Conservation (phyloP, 2,797 vertebrate species). For the Crossoptilon crossoptilon region DNA sequence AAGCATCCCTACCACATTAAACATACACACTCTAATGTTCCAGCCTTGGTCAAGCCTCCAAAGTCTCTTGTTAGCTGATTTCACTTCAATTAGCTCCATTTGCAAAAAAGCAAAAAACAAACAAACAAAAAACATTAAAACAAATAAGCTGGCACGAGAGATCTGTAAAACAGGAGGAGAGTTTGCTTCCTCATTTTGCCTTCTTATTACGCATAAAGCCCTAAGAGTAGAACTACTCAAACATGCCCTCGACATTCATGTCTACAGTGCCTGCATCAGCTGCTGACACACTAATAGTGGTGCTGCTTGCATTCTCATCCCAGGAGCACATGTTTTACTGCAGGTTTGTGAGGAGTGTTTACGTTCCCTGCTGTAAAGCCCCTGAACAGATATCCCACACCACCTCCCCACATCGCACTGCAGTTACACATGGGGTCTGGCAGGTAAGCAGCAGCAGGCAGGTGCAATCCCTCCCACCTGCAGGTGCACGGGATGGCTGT, state of each 20-base stretch:
- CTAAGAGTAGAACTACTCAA: background rate
- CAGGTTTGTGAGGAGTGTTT: background rate
- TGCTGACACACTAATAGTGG: background rate
- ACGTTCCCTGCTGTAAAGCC: background rate
- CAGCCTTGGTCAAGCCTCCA: background rate
- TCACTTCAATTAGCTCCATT: background rate
- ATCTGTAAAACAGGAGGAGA: background rate
- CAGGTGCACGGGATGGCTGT: background rate
- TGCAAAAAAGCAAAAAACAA: no score
- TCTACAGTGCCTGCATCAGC: background rate
- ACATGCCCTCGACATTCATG: background rate
- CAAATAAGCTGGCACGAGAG: background rate
- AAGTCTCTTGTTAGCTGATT: background rate
- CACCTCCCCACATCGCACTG: background rate
- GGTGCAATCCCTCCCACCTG: background rate
- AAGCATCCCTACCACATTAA: background rate
- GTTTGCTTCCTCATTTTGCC: background rate
- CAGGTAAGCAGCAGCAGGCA: background rate
- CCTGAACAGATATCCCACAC: background rate
- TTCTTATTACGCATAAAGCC: background rate
- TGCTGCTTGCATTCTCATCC: background rate
- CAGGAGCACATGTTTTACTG: background rate
- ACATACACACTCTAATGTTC: background rate
- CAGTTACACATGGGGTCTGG: background rate
- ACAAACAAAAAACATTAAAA: no score